phyloP scores from a whole-genome alignment of 2,797 vertebrate species.

The Rhabdomys pumilio region DNA sequence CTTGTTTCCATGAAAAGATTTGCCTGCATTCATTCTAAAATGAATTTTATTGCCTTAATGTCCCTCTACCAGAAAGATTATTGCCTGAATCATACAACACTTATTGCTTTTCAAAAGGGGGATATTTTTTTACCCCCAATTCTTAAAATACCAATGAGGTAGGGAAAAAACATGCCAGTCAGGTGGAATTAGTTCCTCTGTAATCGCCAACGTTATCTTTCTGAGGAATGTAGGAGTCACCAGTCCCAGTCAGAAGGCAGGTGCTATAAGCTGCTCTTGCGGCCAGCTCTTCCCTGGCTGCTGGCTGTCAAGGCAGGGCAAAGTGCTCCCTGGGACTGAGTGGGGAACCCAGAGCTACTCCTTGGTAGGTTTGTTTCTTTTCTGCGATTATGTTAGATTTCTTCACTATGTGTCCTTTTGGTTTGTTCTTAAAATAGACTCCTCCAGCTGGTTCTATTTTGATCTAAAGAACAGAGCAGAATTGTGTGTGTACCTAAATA shows the following conservation, averaged over 20 bases:
- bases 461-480: not conserved
- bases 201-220: conserved; percentile 20
- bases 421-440: not conserved
- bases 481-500: not conserved
- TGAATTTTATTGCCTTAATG: not conserved
- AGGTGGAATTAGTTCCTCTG: not conserved
- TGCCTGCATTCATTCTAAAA: conserved; percentile 71
- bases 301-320: no score
- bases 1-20: conserved; percentile 86
- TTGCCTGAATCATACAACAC: conserved; percentile 23
- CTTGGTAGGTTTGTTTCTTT: conserved; percentile 50
- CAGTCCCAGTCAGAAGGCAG: conserved; percentile 8
- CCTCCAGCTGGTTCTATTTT: not conserved
- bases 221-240: not conserved
- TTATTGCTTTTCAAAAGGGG: not conserved
- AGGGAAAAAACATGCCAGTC: not conserved
- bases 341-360: not conserved
- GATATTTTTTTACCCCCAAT: not conserved
- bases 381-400: not conserved
- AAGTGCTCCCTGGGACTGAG: fast-evolving
- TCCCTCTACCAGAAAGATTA: not conserved
- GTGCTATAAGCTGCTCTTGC: not conserved
- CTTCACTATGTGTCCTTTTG: not conserved
- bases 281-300: not conserved
- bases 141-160: conserved; percentile 32